These are phyloP conservation scores for Seriola quinqueradiata DNA, from an alignment of 2,113 vertebrate species.

Conservation along the genomic window DNA sequence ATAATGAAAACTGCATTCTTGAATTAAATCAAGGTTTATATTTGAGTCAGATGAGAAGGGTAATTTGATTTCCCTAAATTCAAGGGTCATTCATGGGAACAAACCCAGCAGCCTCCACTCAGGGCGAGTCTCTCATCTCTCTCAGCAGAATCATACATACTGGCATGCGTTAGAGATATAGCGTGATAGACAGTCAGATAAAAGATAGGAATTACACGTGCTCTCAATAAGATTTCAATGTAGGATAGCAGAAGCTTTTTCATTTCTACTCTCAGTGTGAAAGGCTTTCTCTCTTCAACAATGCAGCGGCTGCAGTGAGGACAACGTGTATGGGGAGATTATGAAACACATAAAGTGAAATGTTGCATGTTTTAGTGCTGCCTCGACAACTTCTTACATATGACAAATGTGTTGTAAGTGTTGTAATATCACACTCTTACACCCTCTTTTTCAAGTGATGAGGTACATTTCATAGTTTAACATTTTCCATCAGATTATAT, in stretches of 20 bases:
- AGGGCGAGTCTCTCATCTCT: conserved; percentile 1
- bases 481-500: conserved; percentile 1
- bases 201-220: not conserved
- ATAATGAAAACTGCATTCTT: conserved; percentile 47
- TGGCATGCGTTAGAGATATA: not conserved
- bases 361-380: conserved; percentile 22
- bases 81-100: conserved; percentile 17
- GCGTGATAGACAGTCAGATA: not conserved
- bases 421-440: not conserved
- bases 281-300: not conserved
- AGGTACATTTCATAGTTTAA: not conserved
- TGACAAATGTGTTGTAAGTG: not conserved
- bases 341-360: conserved; percentile 23
- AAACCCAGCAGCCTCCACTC: conserved; percentile 16
- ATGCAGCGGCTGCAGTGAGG: not conserved
- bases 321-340: not conserved
- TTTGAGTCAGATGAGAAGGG: conserved; percentile 37
- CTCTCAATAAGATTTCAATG: conserved; percentile 16
- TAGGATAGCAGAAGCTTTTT: not conserved
- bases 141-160: not conserved
- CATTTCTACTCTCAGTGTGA: conserved; percentile 3
- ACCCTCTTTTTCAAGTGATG: not conserved
- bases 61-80: conserved; percentile 52
- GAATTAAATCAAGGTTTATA: conserved; percentile 60
- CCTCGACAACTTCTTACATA: conserved; percentile 16